A percentile compares a stretch with the other conserved stretches of the same genome.
Conservation (phyloP, 2,797 vertebrate genomes). For the Melanotaenia trifasciata region DNA sequence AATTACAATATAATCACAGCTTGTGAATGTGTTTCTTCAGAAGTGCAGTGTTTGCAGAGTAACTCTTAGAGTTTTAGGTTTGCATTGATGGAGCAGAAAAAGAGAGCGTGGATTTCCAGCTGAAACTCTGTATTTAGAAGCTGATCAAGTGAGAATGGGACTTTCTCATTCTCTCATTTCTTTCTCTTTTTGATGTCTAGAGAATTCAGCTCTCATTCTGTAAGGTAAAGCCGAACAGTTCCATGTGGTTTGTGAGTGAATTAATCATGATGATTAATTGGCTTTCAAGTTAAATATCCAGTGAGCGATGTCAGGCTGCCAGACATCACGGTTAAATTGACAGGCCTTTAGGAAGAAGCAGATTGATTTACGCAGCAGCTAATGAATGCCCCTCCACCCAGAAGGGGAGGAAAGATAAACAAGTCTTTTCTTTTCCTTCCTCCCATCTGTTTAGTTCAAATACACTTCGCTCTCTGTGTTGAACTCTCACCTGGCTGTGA, state of each 20-base stretch:
- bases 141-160: conserved; percentile 57
- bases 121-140: conserved; percentile 50
- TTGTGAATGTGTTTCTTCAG: conserved; percentile 12
- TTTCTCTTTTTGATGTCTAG: conserved; percentile 49
- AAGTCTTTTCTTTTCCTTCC: conserved; percentile 76
- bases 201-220: conserved; percentile 54
- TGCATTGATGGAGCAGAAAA: conserved; percentile 13
- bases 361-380: conserved; percentile 87
- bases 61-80: conserved; percentile 30
- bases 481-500: conserved; percentile 46
- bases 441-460: conserved; percentile 60
- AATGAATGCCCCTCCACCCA: conserved; percentile 83
- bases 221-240: conserved; percentile 81
- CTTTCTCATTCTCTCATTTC: conserved; percentile 34
- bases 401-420: conserved; percentile 84
- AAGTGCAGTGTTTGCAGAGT: conserved; percentile 35
- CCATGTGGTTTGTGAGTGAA: conserved; percentile 86
- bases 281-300: conserved; percentile 89
- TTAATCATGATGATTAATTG: conserved; percentile 91
- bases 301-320: conserved; percentile 86
- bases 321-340: conserved; percentile 86
- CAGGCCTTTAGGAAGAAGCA: conserved; percentile 87
- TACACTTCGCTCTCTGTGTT: conserved; percentile 49
- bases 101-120: conserved; percentile 37
- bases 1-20: conserved; percentile 54